Base-by-base conservation (phyloP, 2,888 invertebrate genomes). In the Apodemia zela region DNA sequence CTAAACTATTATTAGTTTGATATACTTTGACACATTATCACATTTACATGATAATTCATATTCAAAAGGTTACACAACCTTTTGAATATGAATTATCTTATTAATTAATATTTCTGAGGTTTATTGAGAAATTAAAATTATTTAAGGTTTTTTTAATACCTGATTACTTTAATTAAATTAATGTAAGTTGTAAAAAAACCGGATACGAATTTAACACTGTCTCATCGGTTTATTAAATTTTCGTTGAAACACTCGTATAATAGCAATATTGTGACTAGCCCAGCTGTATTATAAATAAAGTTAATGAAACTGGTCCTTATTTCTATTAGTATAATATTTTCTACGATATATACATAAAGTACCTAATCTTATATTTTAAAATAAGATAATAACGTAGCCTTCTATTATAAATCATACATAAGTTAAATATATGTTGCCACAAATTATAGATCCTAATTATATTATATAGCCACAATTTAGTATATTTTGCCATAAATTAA, bases 281-380 rank as follows among this genome's bases (percentile, higher is more conserved):
- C 42, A 42, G 15, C 42, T 42, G 6, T 42, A 42, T 62, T 61
- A 15, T 58, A 57, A 35, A 60, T 45, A 25, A 17, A 63, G 54
- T 62, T 64, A 29, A 21, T 38, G 61, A 38, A 67, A 67, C 62
- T 68, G 69, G 64, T 68, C 67, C 60, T 63, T 63, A 68, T 62
- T 51, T 66, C 38, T 64, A 51, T 47, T 66, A 35, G 54, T 25
- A 29, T 64, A 58, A 45, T 29, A 57, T 58, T 58, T 54, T 62
- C 57, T 61, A 13, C 21, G 21, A 35, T 21, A 58, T 35, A 45
- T 51, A 11, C 25, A 61, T 63, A 63, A 60, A 59, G n/a, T 61
- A n/a, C n/a, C n/a, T n/a, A 59, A 21, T 51, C n/a, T 63, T 29
- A 21, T 47, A 57, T 45, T 51, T 54, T 47, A 18, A 45, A 45